phyloP scores from a whole-genome alignment of 2,888 invertebrate genomes.

The Fabriciana adippe region DNA sequence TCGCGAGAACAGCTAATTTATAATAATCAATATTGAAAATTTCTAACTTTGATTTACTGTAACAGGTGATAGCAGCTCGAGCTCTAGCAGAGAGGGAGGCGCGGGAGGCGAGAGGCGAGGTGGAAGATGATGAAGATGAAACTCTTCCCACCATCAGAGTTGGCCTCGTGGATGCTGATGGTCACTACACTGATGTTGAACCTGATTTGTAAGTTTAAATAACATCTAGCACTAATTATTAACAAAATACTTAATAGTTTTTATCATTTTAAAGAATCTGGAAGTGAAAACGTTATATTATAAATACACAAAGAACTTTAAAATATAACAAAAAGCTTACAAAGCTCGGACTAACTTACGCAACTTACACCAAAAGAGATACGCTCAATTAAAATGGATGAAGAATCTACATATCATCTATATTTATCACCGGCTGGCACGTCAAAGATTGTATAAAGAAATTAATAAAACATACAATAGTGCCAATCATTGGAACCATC shows the following conservation, averaged over 20 bases:
- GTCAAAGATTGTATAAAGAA: constrained; percentile 38
- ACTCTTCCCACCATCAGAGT: constrained; percentile 74
- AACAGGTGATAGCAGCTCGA: constrained; percentile 75
- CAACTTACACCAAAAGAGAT: not conserved
- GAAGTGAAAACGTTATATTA: too few relatives aligned
- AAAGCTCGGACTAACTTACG: not conserved
- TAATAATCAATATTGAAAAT: too few relatives aligned
- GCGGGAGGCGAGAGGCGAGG: constrained; percentile 72
- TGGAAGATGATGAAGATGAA: constrained; percentile 76
- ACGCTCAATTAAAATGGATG: constrained; percentile 22
- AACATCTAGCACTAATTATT: not conserved
- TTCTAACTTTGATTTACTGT: not conserved
- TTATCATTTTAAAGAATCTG: too few relatives aligned
- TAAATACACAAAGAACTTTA: too few relatives aligned
- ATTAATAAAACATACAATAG: constrained; percentile 49
- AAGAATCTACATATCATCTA: constrained; percentile 28
- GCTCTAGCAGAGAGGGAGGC: constrained; percentile 76
- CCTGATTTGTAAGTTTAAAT: constrained; percentile 69
- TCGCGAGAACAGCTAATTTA: too few relatives aligned
- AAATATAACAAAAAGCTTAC: not conserved
- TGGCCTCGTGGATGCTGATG: constrained; percentile 73
- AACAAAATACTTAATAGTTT: not conserved
- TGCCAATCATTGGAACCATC: constrained; percentile 45
- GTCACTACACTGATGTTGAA: constrained; percentile 75
- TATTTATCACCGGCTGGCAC: constrained; percentile 19